These are phyloP conservation scores for Priocnemis perturbator DNA, from an alignment of 2,888 invertebrate species.

Conservation along the genomic window DNA sequence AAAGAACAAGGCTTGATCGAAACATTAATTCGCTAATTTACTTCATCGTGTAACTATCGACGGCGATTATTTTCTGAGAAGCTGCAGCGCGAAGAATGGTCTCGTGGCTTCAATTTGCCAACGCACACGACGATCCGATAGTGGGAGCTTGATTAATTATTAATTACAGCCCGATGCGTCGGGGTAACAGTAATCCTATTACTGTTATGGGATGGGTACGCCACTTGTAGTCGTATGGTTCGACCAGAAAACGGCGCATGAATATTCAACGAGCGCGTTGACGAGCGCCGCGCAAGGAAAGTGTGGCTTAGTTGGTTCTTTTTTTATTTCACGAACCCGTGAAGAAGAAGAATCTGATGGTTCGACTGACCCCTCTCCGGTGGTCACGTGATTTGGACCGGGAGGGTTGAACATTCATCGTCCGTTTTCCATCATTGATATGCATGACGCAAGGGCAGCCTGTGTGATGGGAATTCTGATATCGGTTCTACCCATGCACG, in stretches of 20 bases:
- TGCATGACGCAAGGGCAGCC: conserved; percentile 25
- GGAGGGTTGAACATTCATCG: conserved; percentile 3
- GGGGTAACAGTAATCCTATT: conserved; percentile 5
- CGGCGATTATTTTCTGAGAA: no score
- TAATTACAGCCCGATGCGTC: no score
- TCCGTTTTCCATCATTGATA: conserved; percentile 30
- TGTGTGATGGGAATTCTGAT: conserved; percentile 29
- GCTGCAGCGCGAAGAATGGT: no score
- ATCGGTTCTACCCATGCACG: conserved; percentile 8
- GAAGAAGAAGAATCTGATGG: not conserved
- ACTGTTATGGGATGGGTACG: not conserved
- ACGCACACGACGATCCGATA: no score
- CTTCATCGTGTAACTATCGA: no score
- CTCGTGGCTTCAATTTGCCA: no score
- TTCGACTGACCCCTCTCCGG: no score
- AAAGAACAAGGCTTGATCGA: no score
- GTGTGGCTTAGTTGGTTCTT: not conserved
- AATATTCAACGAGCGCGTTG: conserved; percentile 24
- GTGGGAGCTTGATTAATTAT: no score
- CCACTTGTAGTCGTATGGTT: conserved; percentile 4
- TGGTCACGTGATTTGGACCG: no score
- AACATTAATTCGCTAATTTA: no score
- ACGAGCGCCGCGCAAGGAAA: not conserved
- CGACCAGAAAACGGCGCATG: conserved; percentile 11
- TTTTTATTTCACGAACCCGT: conserved; percentile 17